Base-by-base conservation (phyloP, 1,140 invertebrate species). In the Drosophila equinoxialis region DNA sequence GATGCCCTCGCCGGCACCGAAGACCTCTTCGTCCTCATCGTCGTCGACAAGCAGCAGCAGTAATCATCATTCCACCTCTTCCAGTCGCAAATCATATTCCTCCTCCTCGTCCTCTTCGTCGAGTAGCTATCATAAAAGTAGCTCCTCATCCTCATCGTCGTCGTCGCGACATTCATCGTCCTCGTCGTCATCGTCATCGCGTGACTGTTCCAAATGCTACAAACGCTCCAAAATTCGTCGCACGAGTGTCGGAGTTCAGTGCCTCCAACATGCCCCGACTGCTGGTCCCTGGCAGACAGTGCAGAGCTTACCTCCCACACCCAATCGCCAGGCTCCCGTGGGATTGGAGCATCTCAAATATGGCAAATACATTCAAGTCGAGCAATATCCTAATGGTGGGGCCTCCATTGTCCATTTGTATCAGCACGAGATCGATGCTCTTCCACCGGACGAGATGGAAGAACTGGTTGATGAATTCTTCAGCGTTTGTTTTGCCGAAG, bases 381-480 rank as follows among this genome's bases (percentile, higher is more conserved):
- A 99, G 93, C 96, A 95, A 1, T 97, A 99, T 93, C 95, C 97
- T 0, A 99, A 99, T 93, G 98, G 98, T n/a, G 98, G 98, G 30
- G 98, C 98, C 2, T 95, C 95, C 41, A 95, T 98, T 7, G 94
- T 99, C 39, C 97, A 98, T 93, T 94, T 98, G 91, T 98, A 98
- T 93, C 97, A 99, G 92, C 95, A 98, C 82, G 97, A 99, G 93
- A 95, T 99, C 45, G 94, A 96, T 81, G 93, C 95, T 85, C 93
- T 99, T n/a, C 93, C 93, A 51, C 92, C 93, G 0, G 94, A 95
- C 55, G 96, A 99, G 91, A 95, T 96, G 87, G 94, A 96, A 11
- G 95, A 97, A 77, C 94, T 99, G 74, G 96, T 97, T 0, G 94
- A 96, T 66, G 97, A 99, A 92, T 99, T 97, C 93, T 93, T 93